Percentiles rank a stretch among this genome's conserved stretches.
Conservation (phyloP, 2,888 invertebrate species). For the Platycheirus albimanus region DNA sequence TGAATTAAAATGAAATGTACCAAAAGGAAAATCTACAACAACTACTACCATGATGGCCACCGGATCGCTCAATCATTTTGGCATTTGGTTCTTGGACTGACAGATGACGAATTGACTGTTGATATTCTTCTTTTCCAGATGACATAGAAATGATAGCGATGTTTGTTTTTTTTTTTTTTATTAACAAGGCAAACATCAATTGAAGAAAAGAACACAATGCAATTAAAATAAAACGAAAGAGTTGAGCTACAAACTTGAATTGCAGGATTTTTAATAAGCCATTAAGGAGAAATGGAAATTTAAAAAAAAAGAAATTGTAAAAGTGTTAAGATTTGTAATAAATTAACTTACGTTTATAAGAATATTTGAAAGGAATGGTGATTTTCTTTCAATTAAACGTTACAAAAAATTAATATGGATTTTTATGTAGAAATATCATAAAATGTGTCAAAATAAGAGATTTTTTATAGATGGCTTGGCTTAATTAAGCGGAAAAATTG, state of each 20-base stretch:
- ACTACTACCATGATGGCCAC: neutral
- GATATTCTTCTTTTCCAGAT: slow-evolving; percentile 40
- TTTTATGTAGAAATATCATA: no score
- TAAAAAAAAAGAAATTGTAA: slow-evolving; percentile 13
- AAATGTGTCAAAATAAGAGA: no score
- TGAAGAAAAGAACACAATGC: neutral
- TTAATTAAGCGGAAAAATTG: no score
- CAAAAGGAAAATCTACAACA: slow-evolving; percentile 54
- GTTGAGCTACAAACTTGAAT: slow-evolving; percentile 24
- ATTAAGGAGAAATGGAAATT: slow-evolving; percentile 33
- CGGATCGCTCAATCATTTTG: slow-evolving; percentile 65
- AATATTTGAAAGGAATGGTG: no score
- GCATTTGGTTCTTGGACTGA: slow-evolving; percentile 63
- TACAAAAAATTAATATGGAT: no score
- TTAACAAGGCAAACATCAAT: slow-evolving; percentile 27
- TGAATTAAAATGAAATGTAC: neutral
- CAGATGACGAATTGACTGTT: slow-evolving; percentile 69
- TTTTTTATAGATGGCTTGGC: no score
- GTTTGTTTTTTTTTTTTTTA: neutral
- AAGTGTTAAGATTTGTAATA: neutral
- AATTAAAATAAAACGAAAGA: slow-evolving; percentile 10
- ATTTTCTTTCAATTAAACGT: no score
- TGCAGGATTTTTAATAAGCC: slow-evolving; percentile 33
- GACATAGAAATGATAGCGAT: slow-evolving; percentile 60
- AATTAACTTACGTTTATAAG: no score